Conservation (phyloP, 2,113 vertebrate genomes). For the Vidua chalybeata region DNA sequence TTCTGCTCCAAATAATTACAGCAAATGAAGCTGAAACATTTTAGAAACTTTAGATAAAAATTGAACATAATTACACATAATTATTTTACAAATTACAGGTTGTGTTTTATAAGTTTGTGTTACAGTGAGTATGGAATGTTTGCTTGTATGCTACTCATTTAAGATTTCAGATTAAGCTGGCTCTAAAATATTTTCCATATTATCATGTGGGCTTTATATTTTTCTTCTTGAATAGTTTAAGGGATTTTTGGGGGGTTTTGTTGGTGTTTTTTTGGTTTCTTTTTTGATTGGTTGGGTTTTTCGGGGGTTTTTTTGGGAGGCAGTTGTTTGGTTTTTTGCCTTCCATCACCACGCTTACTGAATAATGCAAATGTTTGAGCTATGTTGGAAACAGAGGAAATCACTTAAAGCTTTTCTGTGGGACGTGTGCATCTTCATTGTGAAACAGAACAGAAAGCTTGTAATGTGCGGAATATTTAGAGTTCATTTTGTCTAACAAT, state of each 20-base stretch:
- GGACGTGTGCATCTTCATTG: accelerated
- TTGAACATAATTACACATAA: neutral
- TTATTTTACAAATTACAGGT: neutral
- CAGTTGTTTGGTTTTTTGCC: neutral
- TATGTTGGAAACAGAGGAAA: neutral
- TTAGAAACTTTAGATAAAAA: neutral
- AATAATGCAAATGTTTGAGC: neutral
- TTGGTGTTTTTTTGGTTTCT: accelerated
- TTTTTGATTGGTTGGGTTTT: neutral
- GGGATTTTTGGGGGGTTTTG: neutral
- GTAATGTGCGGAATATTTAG: neutral
- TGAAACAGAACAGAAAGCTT: neutral
- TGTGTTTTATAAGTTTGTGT: neutral
- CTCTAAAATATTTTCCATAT: neutral
- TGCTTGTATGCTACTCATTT: neutral
- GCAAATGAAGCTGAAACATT: neutral
- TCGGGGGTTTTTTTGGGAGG: too few species aligned
- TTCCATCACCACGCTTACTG: neutral
- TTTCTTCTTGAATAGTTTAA: neutral
- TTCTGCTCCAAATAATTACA: neutral
- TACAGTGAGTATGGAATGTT: neutral
- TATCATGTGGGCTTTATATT: accelerated
- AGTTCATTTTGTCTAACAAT: neutral
- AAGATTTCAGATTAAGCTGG: neutral
- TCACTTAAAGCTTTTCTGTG: neutral